These are phyloP conservation scores for Neomorphus geoffroyi DNA, from an alignment of 2,797 vertebrate species.

Conservation along the genomic window DNA sequence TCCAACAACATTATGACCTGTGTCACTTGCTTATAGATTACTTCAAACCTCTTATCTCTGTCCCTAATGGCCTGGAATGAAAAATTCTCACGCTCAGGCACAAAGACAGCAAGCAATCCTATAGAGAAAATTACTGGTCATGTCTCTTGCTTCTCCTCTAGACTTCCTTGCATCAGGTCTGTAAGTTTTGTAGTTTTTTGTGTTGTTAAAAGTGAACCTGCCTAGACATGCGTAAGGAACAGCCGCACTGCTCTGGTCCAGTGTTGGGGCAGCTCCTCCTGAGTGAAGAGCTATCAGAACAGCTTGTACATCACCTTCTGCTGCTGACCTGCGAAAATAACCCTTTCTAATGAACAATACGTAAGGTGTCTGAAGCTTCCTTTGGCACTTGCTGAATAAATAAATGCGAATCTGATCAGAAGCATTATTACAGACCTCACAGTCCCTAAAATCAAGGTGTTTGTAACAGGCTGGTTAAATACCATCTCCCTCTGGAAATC, in stretches of 20 bases:
- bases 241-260: not conserved
- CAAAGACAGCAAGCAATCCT: not conserved
- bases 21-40: not conserved
- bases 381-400: not conserved
- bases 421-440: not conserved
- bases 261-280: not conserved
- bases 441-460: not conserved
- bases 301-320: not conserved
- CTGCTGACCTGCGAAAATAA: not conserved
- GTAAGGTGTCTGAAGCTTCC: not conserved
- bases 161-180: not conserved
- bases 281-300: not conserved
- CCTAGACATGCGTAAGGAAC: not conserved
- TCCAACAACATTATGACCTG: not conserved
- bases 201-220: not conserved
- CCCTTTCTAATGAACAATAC: not conserved
- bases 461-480: not conserved
- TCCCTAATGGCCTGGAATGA: not conserved
- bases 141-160: not conserved
- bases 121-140: not conserved
- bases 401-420: not conserved
- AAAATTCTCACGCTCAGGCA: not conserved
- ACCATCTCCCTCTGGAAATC: not conserved
- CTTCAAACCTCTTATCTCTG: not conserved
- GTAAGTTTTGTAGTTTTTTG: not conserved